phyloP scores from a whole-genome alignment of 1,140 invertebrate genomes.

The Nylanderia fulva region DNA sequence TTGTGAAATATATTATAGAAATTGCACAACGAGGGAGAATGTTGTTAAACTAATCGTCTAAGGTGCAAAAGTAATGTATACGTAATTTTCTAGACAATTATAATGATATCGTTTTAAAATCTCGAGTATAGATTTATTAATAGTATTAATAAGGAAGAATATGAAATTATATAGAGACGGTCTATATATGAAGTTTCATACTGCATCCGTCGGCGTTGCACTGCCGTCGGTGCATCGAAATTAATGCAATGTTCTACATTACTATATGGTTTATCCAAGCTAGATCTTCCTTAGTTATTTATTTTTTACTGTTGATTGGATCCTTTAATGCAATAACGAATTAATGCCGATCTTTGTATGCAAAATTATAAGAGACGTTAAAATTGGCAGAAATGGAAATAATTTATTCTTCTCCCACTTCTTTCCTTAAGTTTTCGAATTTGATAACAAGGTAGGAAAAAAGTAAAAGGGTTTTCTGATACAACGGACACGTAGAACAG shows the following conservation, averaged over 20 bases:
- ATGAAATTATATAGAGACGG: neutral
- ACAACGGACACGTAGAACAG: no score
- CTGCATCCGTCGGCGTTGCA: conserved; percentile 16
- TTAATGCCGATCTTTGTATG: neutral
- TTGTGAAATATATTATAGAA: neutral
- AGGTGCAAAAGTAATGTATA: neutral
- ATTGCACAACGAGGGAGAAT: neutral
- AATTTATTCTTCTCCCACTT: neutral
- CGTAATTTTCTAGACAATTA: neutral
- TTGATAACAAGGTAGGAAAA: no score
- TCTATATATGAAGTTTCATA: neutral
- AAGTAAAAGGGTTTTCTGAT: no score
- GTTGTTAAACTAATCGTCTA: neutral
- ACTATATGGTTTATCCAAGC: neutral
- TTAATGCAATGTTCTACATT: neutral
- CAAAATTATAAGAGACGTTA: neutral
- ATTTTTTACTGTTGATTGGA: neutral
- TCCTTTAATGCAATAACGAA: no score
- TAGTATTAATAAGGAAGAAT: neutral
- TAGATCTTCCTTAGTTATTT: neutral
- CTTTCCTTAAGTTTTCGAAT: neutral
- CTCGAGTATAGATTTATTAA: neutral
- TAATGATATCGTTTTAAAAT: neutral
- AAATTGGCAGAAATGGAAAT: neutral
- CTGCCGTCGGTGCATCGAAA: conserved; percentile 10